These are phyloP conservation scores for Battus philenor DNA, from an alignment of 1,140 invertebrate genomes.

Conservation along the genomic window DNA sequence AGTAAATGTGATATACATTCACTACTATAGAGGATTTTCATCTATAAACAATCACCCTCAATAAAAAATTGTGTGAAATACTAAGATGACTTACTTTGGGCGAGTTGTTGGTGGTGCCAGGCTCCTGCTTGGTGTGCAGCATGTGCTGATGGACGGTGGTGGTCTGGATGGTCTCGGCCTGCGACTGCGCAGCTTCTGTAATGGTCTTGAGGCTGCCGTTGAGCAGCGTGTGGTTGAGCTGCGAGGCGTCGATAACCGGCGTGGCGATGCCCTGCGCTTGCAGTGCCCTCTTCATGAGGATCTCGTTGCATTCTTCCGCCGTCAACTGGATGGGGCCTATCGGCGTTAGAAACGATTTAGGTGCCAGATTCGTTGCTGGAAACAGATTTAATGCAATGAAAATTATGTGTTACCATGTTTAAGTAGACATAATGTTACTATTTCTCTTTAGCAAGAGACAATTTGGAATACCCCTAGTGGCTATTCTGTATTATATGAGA, in stretches of 20 bases:
- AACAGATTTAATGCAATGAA: slow-evolving; percentile 24
- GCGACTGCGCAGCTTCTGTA: slow-evolving; percentile 69
- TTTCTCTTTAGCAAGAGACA: no score
- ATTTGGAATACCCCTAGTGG: no score
- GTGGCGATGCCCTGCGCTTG: slow-evolving; percentile 71
- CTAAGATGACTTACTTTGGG: slow-evolving; percentile 65
- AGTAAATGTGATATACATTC: no score
- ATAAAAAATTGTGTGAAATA: no score
- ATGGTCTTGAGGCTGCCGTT: slow-evolving; percentile 70
- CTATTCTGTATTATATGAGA: no score
- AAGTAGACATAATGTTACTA: no score
- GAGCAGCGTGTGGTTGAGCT: slow-evolving; percentile 64
- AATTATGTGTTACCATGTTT: no score
- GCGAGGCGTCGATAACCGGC: slow-evolving; percentile 68
- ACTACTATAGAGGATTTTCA: no score
- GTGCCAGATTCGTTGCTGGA: slow-evolving; percentile 52
- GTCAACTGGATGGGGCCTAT: slow-evolving; percentile 83
- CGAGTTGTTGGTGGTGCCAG: slow-evolving; percentile 78
- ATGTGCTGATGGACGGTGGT: slow-evolving; percentile 64
- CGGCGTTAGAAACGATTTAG: slow-evolving; percentile 79
- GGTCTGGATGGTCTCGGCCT: slow-evolving; percentile 72
- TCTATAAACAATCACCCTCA: no score
- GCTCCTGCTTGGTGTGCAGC: slow-evolving; percentile 77
- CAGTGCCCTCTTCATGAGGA: slow-evolving; percentile 81
- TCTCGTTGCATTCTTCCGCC: slow-evolving; percentile 86